Conservation (phyloP, 23 tunicate species). For the Styela clava region DNA sequence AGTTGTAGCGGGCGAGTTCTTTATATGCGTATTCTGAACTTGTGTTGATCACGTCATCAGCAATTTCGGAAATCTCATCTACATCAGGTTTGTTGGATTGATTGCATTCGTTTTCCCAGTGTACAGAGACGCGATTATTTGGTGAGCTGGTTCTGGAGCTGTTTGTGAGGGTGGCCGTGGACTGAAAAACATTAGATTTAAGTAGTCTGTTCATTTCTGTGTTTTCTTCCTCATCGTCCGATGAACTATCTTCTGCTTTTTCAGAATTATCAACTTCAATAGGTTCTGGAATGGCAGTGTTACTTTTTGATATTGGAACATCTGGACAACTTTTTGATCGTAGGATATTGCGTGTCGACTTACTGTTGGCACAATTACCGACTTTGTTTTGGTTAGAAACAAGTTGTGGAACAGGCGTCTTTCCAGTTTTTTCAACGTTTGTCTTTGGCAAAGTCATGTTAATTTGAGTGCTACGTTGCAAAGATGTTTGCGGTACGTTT, state of each 20-base stretch:
- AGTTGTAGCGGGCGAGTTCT: background rate
- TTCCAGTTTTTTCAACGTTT: background rate
- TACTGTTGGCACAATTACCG: too few species aligned
- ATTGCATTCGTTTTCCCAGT: conserved; percentile 18
- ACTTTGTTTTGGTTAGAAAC: background rate
- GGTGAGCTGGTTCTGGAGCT: background rate
- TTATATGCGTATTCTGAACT: background rate
- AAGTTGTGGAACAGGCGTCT: background rate
- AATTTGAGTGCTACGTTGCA: background rate
- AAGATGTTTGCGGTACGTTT: background rate
- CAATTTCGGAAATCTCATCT: background rate
- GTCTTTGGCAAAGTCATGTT: background rate
- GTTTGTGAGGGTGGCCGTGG: background rate
- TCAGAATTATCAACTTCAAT: background rate
- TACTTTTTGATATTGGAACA: background rate
- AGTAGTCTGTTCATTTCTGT: background rate
- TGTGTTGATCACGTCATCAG: background rate
- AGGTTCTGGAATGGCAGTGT: background rate
- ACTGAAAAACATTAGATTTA: background rate
- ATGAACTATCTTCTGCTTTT: background rate
- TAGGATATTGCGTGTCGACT: background rate
- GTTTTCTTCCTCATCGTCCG: background rate
- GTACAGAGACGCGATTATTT: background rate
- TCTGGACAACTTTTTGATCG: conserved; percentile 11
- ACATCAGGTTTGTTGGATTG: background rate